A percentile compares a stretch with the other conserved stretches of the same genome.
Conservation (phyloP, 2,797 vertebrate species). For the Garrulus glandarius region DNA sequence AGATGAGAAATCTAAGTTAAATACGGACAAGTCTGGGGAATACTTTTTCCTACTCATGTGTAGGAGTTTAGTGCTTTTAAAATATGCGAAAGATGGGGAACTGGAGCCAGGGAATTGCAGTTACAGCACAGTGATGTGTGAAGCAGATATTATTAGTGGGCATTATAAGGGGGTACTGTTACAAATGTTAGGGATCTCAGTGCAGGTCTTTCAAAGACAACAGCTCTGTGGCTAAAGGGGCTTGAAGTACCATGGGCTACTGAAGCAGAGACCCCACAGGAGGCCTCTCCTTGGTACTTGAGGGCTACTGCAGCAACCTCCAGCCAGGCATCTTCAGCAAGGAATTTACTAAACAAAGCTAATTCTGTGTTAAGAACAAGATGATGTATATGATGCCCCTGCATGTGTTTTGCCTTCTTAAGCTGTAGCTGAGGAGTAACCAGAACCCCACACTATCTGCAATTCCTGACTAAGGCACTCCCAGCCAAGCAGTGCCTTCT, state of each 20-base stretch:
- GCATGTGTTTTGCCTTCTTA: not conserved
- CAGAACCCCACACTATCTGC: not conserved
- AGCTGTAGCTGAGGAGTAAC: not conserved
- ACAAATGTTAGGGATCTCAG: not conserved
- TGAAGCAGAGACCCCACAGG: fast-evolving
- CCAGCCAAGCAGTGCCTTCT: not conserved
- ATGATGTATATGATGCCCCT: not conserved
- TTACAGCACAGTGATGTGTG: not conserved
- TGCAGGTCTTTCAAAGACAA: not conserved
- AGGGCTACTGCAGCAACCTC: not conserved
- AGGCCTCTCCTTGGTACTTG: not conserved
- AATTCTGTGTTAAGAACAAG: not conserved
- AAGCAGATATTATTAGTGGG: not conserved
- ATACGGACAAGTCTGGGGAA: not conserved
- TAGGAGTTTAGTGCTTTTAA: not conserved
- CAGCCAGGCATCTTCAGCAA: not conserved
- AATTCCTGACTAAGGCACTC: not conserved
- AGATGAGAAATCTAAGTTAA: not conserved
- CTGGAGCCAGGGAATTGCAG: not conserved
- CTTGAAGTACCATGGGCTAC: not conserved
- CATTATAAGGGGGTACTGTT: not conserved
- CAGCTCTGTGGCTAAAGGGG: not conserved
- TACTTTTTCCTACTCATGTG: not conserved
- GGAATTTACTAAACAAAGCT: not conserved
- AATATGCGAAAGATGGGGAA: not conserved